Evolutionary conservation across 2,113 vertebrate species (phyloP), one percentile per base, ranked within the genome.

Genomic region (Carlito syrichta): DNA sequence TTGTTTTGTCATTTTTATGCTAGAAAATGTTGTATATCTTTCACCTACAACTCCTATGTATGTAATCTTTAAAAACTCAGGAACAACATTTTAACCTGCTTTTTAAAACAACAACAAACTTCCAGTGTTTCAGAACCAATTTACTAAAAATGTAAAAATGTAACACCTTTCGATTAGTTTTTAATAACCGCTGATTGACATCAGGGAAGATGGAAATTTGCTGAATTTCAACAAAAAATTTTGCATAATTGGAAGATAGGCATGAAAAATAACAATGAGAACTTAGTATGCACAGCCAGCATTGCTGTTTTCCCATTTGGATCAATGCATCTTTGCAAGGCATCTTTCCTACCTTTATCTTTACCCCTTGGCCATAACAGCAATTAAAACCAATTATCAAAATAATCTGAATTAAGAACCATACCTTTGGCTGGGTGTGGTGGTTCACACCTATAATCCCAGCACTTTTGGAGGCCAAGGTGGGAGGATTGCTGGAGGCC

Each of bases 161-260:
- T 94, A 97, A 93, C 89, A 97, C 93, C 95, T 97, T 98, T 96
- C 97, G 96, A 97, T 97, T 97, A 96, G 97, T 96, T 96, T 97
- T 91, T 91, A 97, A 95, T 95, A 95, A 84, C 63, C 2, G 19
- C 89, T 98, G 97, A 98, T 97, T 95, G 97, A 97, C 97, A 96
- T 89, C 43, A 69, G 91, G 86, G 56, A 89, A 76, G 93, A 94
- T 97, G 96, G 91, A 97, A 94, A 97, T 97, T 91, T 95, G 86
- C 86, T 97, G 97, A 95, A 97, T 96, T 96, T 96, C 95, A 98
- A 96, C 96, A 96, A 95, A 95, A 98, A 96, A 58, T 93, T 97
- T 97, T 97, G 83, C 97, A 96, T 97, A 96, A 95, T 95, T 97
- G 95, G 97, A 91, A 56, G 89, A 95, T 86, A 62, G 87, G 63